These are phyloP conservation scores for Crotalus tigris DNA, from an alignment of 2,113 vertebrate species.

Conservation along the genomic window DNA sequence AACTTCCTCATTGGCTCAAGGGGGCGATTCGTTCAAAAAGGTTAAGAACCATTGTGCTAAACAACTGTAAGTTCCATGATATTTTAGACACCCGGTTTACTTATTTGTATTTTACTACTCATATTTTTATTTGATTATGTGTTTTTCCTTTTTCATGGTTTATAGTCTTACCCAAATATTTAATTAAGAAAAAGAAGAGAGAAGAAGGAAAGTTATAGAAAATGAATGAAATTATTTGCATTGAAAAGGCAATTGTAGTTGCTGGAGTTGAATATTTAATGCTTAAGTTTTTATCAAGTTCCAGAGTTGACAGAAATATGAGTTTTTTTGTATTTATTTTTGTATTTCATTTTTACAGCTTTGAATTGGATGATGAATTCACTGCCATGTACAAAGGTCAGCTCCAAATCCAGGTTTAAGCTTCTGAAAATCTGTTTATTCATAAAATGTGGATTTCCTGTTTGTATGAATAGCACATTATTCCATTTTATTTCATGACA, in stretches of 20 bases:
- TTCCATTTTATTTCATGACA: conserved; percentile 54
- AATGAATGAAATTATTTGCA: neutral
- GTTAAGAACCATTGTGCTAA: neutral
- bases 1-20: too few relatives aligned
- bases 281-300: neutral
- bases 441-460: neutral
- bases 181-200: neutral
- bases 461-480: conserved; percentile 3
- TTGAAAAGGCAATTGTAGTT: neutral
- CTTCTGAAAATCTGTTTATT: neutral
- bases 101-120: neutral
- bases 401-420: conserved; percentile 34
- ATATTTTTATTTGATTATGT: neutral
- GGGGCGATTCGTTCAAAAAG: too few relatives aligned
- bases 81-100: neutral
- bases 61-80: neutral
- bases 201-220: neutral
- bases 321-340: conserved; percentile 25
- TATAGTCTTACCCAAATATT: neutral
- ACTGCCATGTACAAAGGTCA: conserved; percentile 96
- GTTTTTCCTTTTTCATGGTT: neutral
- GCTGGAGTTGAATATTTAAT: neutral
- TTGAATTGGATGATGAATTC: conserved; percentile 94
- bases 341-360: conserved; percentile 70
- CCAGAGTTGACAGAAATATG: neutral